Evolutionary conservation across 2,888 invertebrate genomes (phyloP), one percentile per base, ranked within the genome.

Genomic region (Zaprionus lineosus): DNA sequence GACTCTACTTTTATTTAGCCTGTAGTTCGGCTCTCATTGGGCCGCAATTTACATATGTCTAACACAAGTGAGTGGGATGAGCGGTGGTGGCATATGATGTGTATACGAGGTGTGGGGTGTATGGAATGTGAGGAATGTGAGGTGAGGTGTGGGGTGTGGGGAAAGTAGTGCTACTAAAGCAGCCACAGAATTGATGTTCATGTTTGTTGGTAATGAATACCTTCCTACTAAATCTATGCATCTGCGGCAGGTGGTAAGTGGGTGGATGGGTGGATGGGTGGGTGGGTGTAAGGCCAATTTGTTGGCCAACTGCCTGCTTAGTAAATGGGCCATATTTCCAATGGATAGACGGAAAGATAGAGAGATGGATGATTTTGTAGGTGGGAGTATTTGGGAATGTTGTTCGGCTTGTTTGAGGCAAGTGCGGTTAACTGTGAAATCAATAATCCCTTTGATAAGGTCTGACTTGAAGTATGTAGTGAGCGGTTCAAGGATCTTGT

Each of bases 191-290:
- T 79, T 70, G 75, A 82, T 79, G 75, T 41, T 59, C 82, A 53
- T 68, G 67, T 63, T 65, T 70, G 55, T 44, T 51, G 60, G 78
- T 82, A 78, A 78, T 78, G 75, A 78, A 78, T 78, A 82, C 75
- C 63, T 61, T 52, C n/a, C 61, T 65, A 19, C 43, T 41, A 37
- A 48, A 56, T 66, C 65, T 33, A 64, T 67, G 55, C 37, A 57
- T 57, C 53, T 62, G 52, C n/a, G n/a, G n/a, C n/a, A 39, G 78
- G 41, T 21, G 57, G 58, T 63, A 36, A 2, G 24, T 24, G 2
- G 2, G 11, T 31, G 6, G 4, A 2, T 12, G 2, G 4, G 31
- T 43, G 28, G 40, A 41, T 46, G 36, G 41, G 19, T 7, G 28
- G 2, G 9, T 15, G 24, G 15, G 11, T 19, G 31, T 39, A 43